A percentile compares a stretch with the other conserved stretches of the same genome.
These are phyloP conservation scores for Paguma larvata DNA, from an alignment of 2,797 vertebrate species.

Conservation along the genomic window DNA sequence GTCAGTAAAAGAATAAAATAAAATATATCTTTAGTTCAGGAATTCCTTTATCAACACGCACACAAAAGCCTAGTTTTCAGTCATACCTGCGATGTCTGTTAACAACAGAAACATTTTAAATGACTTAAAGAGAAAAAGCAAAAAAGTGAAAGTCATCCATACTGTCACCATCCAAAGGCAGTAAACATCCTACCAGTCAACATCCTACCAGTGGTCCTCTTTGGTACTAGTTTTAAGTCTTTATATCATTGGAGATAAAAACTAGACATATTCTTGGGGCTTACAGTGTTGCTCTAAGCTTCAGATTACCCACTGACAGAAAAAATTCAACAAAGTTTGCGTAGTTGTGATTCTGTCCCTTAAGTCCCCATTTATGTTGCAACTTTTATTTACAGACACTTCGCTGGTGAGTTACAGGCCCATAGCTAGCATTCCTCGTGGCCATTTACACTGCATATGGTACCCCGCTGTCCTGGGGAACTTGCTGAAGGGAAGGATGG, in stretches of 20 bases:
- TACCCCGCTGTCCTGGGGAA: neutral
- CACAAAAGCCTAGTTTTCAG: neutral
- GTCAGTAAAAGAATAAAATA: slow-evolving; percentile 64
- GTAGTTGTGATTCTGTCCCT: neutral
- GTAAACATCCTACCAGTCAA: neutral
- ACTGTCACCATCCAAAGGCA: neutral
- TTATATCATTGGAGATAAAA: slow-evolving; percentile 34
- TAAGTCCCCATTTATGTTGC: neutral
- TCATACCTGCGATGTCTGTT: neutral
- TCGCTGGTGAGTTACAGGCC: neutral
- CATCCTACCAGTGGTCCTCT: neutral
- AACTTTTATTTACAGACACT: neutral
- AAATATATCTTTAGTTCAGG: slow-evolving; percentile 22
- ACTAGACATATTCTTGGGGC: neutral
- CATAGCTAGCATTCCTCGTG: neutral
- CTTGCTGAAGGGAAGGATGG: neutral
- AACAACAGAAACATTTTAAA: slow-evolving; percentile 45
- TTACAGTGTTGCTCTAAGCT: neutral
- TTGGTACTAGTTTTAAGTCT: neutral
- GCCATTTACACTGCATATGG: neutral
- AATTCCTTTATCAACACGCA: slow-evolving; percentile 32
- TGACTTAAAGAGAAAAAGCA: neutral
- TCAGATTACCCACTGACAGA: neutral
- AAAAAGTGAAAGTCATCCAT: neutral
- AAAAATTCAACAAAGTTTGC: neutral